These are phyloP conservation scores for Atethmia centrago DNA, from an alignment of 2,888 invertebrate genomes.

Conservation along the genomic window DNA sequence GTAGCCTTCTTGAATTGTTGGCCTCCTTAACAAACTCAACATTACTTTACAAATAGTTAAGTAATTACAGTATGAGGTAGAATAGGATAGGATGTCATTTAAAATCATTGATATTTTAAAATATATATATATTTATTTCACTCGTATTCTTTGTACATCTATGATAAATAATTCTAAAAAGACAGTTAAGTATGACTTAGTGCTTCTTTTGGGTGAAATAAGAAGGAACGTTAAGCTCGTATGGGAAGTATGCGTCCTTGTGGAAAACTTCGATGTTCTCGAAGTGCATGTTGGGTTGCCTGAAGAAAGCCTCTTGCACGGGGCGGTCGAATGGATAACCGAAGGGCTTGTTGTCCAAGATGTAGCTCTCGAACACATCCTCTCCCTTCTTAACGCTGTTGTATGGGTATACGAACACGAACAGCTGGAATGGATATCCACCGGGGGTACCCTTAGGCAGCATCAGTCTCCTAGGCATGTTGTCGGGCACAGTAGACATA, in stretches of 20 bases:
- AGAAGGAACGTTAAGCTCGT: constrained; percentile 74
- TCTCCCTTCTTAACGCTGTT: constrained; percentile 80
- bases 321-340: constrained; percentile 91
- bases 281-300: constrained; percentile 91
- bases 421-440: constrained; percentile 92
- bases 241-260: constrained; percentile 80
- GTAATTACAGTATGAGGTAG: too few relatives aligned
- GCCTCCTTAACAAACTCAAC: background rate
- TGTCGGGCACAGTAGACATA: constrained; percentile 89
- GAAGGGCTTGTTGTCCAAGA: constrained; percentile 88
- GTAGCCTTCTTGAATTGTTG: too few relatives aligned
- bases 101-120: background rate
- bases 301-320: constrained; percentile 82
- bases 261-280: constrained; percentile 90
- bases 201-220: constrained; percentile 65
- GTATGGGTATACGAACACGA: constrained; percentile 91
- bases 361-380: constrained; percentile 72
- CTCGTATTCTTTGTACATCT: constrained; percentile 44
- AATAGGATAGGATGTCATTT: too few relatives aligned
- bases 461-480: constrained; percentile 92
- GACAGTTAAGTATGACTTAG: constrained; percentile 28
- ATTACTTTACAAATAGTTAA: background rate
- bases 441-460: constrained; percentile 93
- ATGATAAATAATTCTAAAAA: constrained; percentile 35
- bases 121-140: constrained; percentile 29